These are phyloP conservation scores for Leptobrachium leishanense DNA, from an alignment of 2,113 vertebrate species.

Conservation along the genomic window DNA sequence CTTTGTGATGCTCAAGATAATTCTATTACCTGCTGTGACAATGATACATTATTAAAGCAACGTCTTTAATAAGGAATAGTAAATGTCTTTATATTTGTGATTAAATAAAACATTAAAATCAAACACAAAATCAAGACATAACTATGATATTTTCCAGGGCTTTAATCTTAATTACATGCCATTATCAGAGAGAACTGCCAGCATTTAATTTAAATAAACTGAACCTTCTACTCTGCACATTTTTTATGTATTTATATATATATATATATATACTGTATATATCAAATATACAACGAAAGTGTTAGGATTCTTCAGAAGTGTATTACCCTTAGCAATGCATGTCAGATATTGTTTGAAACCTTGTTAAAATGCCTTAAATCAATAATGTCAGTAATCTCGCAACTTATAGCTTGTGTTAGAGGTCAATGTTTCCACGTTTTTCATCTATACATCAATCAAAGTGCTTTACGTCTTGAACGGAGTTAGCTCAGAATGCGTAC, in stretches of 20 bases:
- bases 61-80: too few species aligned
- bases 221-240: background rate
- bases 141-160: too few species aligned
- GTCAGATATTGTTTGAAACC: constrained; percentile 50
- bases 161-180: too few species aligned
- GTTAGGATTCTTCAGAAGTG: constrained; percentile 51
- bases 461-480: constrained; percentile 44
- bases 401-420: constrained; percentile 44
- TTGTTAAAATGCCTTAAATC: constrained; percentile 53
- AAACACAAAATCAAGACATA: too few species aligned
- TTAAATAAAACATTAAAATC: too few species aligned
- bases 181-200: background rate
- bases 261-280: constrained; percentile 39
- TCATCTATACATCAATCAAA: constrained; percentile 41
- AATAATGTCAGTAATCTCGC: constrained; percentile 48
- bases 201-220: constrained; percentile 14
- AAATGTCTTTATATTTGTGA: too few species aligned
- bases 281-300: constrained; percentile 44
- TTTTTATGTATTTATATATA: too few species aligned
- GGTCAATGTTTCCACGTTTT: constrained; percentile 49
- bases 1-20: too few species aligned
- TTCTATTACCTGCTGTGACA: background rate
- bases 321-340: constrained; percentile 47
- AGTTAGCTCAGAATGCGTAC: constrained; percentile 47
- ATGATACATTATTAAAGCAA: constrained; percentile 1